A percentile compares a stretch with the other conserved stretches of the same genome.
Conservation (phyloP, 2,888 invertebrate genomes). For the Neocrepidodera transversa region DNA sequence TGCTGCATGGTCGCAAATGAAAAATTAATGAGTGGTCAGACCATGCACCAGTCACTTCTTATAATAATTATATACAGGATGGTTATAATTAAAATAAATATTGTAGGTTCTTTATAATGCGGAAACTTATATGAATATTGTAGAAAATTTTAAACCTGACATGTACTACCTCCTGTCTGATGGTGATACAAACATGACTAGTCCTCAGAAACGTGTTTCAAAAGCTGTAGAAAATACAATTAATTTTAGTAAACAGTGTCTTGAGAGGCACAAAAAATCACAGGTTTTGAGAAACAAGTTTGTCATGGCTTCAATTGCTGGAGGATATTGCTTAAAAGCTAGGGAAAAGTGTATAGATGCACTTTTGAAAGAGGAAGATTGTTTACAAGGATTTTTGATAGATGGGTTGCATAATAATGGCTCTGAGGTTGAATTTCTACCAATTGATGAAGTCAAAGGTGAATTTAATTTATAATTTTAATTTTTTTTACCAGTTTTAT, state of each 20-base stretch:
- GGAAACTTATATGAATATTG: conserved; percentile 76
- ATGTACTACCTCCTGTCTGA: conserved; percentile 84
- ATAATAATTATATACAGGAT: no score
- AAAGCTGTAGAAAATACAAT: conserved; percentile 78
- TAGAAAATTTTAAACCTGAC: conserved; percentile 81
- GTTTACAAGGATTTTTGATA: conserved; percentile 76
- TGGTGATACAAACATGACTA: conserved; percentile 72
- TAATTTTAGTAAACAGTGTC: conserved; percentile 72
- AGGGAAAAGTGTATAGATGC: conserved; percentile 71
- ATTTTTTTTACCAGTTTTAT: no score
- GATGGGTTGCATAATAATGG: conserved; percentile 84
- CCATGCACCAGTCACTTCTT: no score
- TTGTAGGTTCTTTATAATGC: conserved; percentile 64
- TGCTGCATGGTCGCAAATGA: no score
- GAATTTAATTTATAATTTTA: no score
- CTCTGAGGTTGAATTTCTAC: conserved; percentile 64
- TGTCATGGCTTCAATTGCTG: conserved; percentile 74
- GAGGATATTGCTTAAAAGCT: conserved; percentile 68
- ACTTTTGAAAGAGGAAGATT: conserved; percentile 64
- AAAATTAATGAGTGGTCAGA: no score
- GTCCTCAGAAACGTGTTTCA: conserved; percentile 72
- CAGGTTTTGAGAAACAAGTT: conserved; percentile 61
- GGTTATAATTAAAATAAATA: no score
- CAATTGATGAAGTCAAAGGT: conserved; percentile 63
- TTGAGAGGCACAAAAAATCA: conserved; percentile 69